Conservation (phyloP, 2,113 vertebrate species). For the Otis tarda region DNA sequence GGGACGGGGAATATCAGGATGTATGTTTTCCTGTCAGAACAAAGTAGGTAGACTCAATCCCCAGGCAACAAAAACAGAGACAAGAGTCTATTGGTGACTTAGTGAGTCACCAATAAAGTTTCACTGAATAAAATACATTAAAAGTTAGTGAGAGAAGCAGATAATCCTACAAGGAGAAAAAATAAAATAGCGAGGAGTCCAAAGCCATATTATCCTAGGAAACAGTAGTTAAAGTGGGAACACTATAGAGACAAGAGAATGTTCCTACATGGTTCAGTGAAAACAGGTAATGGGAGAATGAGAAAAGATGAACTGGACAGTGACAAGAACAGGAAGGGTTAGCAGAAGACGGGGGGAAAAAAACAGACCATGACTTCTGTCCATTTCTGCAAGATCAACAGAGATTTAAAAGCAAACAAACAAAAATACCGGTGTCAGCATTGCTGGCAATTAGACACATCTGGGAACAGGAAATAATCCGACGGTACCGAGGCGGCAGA, state of each 20-base stretch:
- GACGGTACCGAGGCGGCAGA: neutral
- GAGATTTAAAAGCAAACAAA: neutral
- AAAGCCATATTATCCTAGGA: neutral
- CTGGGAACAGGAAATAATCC: neutral
- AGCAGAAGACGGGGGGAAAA: neutral
- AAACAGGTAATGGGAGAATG: neutral
- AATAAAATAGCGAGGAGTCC: neutral
- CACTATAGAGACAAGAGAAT: neutral
- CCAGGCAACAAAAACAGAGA: neutral
- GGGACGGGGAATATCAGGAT: neutral
- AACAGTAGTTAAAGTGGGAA: neutral
- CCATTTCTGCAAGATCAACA: neutral
- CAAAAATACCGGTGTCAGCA: accelerated
- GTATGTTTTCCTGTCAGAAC: neutral
- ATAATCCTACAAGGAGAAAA: neutral
- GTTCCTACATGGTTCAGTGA: neutral
- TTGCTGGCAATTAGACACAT: neutral
- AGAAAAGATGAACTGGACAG: neutral
- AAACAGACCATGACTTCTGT: neutral
- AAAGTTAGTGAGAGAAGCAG: neutral
- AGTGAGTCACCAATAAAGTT: neutral
- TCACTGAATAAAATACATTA: neutral
- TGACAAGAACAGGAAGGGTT: neutral
- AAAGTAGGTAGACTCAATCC: neutral
- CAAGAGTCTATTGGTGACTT: neutral